Base-by-base conservation (phyloP, 1,140 invertebrate genomes). In the Psilanteris sp. region DNA sequence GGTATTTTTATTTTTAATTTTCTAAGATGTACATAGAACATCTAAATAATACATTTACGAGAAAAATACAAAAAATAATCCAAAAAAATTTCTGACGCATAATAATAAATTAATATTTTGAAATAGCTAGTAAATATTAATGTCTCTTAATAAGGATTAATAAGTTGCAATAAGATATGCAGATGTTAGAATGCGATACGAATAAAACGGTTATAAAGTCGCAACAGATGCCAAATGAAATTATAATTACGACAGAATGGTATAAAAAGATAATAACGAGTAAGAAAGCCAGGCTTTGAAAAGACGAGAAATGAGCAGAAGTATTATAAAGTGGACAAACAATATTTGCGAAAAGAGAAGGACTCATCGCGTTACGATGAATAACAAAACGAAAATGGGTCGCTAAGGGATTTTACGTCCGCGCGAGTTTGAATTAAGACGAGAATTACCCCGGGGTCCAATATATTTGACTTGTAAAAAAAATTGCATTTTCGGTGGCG, bases 391-490 rank as follows among this genome's bases (percentile, higher is more conserved):
- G 59, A 64, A 73, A 72, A 55, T 72, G 27, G 59, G 59, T 73
- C 57, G 68, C 57, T 16, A 11, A 39, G 68, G 57, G 55, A 73
- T 73, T 73, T 50, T 52, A 34, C 43, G 50, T 73, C 52, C 9
- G 52, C 59, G 20, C 43, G 52, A 73, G 32, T 64, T 54, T 72
- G 50, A 72, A 72, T 72, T 64, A 73, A 73, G 57, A 64, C 57
- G 13, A 55, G 50, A 13, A 41, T 50, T 50, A 29, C 68, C 36
- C 5, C 1, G 1, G 20, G 43, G 59, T 36, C 59, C 59, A 29
- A 64, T 64, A 57, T 62, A 64, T 57, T 73, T 7, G 27, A 15
- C 24, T 46, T 6, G 14, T 16, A 34, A 11, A 64, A 57, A 43
- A 20, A 32, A 43, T 41, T 36, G 8, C 4, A 14, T 9, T 27